Conservation (phyloP, 2,888 invertebrate species). For the Lasius fuliginosus region DNA sequence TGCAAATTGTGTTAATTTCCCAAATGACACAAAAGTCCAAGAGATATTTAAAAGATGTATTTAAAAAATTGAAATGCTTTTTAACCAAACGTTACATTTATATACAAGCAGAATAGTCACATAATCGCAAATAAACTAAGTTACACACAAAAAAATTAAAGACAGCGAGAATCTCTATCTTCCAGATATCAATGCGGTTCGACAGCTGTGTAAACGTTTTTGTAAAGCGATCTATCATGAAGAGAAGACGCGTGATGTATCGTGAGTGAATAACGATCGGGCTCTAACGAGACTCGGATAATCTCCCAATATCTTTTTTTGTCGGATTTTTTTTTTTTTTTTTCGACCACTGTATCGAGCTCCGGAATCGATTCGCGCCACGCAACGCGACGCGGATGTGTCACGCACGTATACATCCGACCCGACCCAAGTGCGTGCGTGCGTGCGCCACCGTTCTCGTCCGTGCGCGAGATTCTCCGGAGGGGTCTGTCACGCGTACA, state of each 20-base stretch:
- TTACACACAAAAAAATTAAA: neutral
- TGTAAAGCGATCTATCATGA: conserved; percentile 2
- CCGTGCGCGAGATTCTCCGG: conserved; percentile 80
- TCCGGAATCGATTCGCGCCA: conserved; percentile 40
- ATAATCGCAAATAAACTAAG: neutral
- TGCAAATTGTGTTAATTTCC: neutral
- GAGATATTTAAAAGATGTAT: neutral
- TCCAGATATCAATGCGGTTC: conserved; percentile 34
- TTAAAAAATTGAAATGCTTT: neutral
- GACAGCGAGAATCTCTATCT: conserved; percentile 1
- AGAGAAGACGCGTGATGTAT: conserved; percentile 36
- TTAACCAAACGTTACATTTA: neutral
- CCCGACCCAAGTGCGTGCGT: conserved; percentile 36
- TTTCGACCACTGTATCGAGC: conserved; percentile 35
- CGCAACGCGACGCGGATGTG: conserved; percentile 31
- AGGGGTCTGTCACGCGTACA: conserved; percentile 85
- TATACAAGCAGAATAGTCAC: conserved; percentile 6
- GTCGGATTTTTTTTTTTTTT: conserved; percentile 43
- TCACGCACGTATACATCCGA: conserved; percentile 38
- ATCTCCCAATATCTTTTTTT: conserved; percentile 37
- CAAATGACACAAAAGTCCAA: neutral
- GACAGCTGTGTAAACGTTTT: conserved; percentile 62
- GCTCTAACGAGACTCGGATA: conserved; percentile 55
- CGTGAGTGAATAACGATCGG: conserved; percentile 49
- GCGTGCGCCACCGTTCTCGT: conserved; percentile 64